These are phyloP conservation scores for Drosophila emarginata DNA, from an alignment of 2,888 invertebrate genomes.

Conservation along the genomic window DNA sequence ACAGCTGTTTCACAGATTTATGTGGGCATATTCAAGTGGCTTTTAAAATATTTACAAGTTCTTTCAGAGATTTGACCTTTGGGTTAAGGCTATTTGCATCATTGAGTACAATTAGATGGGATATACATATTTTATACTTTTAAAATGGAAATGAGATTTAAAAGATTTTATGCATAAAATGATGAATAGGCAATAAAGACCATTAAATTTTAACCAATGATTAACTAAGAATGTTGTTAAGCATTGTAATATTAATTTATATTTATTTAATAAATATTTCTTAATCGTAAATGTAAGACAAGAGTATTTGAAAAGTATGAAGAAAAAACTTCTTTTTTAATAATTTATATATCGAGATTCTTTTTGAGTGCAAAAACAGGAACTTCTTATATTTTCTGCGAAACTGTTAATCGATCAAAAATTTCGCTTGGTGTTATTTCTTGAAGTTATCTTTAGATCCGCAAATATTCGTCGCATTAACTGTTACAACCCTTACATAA, in stretches of 20 bases:
- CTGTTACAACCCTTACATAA: background rate
- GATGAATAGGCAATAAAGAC: background rate
- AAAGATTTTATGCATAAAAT: background rate
- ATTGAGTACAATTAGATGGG: conserved; percentile 20
- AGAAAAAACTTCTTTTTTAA: no score
- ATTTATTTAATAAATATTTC: no score
- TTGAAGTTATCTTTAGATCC: no score
- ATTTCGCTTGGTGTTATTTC: no score
- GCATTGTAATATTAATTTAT: no score
- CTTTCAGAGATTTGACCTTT: background rate
- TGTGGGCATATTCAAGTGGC: conserved; percentile 41
- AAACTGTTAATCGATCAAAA: no score
- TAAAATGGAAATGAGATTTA: background rate
- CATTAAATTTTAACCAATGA: background rate
- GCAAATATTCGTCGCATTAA: no score
- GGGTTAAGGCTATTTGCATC: conserved; percentile 5
- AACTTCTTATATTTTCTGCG: no score
- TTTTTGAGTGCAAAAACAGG: no score
- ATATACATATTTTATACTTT: background rate
- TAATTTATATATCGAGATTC: no score
- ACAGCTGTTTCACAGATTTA: conserved; percentile 64
- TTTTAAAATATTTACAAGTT: conserved; percentile 56
- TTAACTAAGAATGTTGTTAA: background rate
- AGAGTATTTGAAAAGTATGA: no score
- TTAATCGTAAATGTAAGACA: no score